Conservation (phyloP, 2,888 invertebrate species). For the Rapana venosa region DNA sequence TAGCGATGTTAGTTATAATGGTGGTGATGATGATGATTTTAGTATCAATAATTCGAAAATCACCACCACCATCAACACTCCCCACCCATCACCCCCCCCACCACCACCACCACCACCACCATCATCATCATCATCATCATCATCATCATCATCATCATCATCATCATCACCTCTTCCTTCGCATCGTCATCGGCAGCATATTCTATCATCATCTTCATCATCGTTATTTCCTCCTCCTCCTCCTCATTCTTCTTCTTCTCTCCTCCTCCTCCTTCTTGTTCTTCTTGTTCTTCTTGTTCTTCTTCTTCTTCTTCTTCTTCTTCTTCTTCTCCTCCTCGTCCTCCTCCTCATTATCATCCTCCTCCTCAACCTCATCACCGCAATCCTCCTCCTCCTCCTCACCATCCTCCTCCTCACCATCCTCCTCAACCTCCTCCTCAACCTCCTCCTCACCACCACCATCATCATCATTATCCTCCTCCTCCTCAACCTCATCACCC, state of each 20-base stretch:
- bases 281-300: neutral
- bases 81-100: no score
- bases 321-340: neutral
- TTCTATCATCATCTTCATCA: neutral
- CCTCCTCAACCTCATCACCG: neutral
- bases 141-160: no score
- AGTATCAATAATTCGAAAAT: no score
- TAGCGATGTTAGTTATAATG: no score
- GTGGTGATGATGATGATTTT: neutral
- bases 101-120: no score
- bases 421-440: neutral
- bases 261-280: neutral
- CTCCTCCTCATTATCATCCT: neutral
- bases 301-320: neutral
- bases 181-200: no score
- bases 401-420: neutral
- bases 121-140: no score
- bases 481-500: neutral
- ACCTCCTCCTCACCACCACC: neutral
- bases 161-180: no score
- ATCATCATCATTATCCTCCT: neutral
- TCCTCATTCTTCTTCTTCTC: neutral
- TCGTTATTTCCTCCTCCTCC: neutral
- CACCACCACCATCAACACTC: no score
- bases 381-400: neutral